phyloP scores from a whole-genome alignment of 2,797 vertebrate genomes.

The Pogoniulus pusillus region DNA sequence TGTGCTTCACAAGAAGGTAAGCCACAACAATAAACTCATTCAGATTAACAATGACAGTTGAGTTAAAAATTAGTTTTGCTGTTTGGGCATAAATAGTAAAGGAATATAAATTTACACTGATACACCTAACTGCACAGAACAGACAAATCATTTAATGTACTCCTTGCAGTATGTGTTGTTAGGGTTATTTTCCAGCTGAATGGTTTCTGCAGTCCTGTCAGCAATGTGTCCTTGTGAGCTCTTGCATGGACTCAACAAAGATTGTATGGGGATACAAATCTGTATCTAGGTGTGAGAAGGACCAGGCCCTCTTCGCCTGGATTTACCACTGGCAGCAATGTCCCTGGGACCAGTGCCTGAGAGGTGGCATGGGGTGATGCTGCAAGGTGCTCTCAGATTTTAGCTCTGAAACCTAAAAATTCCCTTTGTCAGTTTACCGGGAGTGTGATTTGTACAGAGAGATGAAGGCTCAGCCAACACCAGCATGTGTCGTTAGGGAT shows the following conservation, averaged over 20 bases:
- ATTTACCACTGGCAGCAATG: not conserved
- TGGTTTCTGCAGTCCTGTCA: not conserved
- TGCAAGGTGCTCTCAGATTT: too few relatives aligned
- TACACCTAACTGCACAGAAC: not conserved
- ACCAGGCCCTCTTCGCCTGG: not conserved
- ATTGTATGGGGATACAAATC: not conserved
- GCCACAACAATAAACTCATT: not conserved
- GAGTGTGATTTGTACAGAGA: not conserved
- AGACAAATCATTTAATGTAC: not conserved
- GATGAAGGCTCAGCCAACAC: not conserved
- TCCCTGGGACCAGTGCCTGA: not conserved
- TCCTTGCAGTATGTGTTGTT: not conserved
- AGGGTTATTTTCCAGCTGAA: not conserved
- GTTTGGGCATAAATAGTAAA: not conserved
- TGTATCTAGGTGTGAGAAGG: not conserved
- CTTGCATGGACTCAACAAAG: not conserved
- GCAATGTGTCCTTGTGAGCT: not conserved
- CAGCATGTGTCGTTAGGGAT: fast-evolving
- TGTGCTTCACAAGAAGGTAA: not conserved
- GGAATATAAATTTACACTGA: not conserved
- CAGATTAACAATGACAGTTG: not conserved
- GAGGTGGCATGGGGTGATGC: not conserved
- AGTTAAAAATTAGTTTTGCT: not conserved
- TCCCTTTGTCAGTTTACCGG: not conserved
- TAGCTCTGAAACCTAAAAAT: not conserved